Percentiles rank a stretch among this genome's conserved stretches.
Conservation (phyloP, 2,113 vertebrate genomes). For the Lophotis ruficrista region DNA sequence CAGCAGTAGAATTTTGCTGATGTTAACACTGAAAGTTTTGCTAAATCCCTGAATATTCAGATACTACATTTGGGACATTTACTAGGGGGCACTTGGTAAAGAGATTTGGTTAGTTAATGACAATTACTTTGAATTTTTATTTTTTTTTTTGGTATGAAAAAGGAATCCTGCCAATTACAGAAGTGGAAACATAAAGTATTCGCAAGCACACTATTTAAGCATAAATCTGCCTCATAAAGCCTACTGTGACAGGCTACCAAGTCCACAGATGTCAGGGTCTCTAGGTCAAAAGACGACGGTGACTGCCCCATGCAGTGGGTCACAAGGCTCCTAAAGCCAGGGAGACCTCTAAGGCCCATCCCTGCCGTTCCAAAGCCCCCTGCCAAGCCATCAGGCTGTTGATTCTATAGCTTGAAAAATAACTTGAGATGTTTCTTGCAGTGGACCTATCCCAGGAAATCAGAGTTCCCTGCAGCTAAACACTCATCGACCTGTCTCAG, state of each 20-base stretch:
- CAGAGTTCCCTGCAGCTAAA: neutral
- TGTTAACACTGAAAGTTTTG: neutral
- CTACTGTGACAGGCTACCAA: neutral
- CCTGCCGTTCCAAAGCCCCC: neutral
- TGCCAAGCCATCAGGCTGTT: neutral
- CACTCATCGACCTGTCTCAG: slow-evolving; percentile 9
- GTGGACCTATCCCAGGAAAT: neutral
- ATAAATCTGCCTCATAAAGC: slow-evolving; percentile 38
- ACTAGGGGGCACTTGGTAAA: neutral
- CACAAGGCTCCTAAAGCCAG: neutral
- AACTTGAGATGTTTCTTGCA: neutral
- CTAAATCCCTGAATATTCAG: neutral
- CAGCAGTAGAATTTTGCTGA: neutral
- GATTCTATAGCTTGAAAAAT: slow-evolving; percentile 5
- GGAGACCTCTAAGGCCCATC: neutral
- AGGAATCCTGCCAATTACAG: neutral
- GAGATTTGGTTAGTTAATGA: neutral
- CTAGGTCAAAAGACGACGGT: neutral
- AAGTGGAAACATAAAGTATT: neutral
- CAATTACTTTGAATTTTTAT: neutral
- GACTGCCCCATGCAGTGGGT: slow-evolving; percentile 30
- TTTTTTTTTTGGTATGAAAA: neutral
- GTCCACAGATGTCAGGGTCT: slow-evolving; percentile 30
- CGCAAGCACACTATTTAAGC: neutral
- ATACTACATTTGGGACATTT: neutral